A percentile compares a stretch with the other conserved stretches of the same genome.
These are phyloP conservation scores for Cynopterus sphinx DNA, from an alignment of 2,797 vertebrate species.

Conservation along the genomic window DNA sequence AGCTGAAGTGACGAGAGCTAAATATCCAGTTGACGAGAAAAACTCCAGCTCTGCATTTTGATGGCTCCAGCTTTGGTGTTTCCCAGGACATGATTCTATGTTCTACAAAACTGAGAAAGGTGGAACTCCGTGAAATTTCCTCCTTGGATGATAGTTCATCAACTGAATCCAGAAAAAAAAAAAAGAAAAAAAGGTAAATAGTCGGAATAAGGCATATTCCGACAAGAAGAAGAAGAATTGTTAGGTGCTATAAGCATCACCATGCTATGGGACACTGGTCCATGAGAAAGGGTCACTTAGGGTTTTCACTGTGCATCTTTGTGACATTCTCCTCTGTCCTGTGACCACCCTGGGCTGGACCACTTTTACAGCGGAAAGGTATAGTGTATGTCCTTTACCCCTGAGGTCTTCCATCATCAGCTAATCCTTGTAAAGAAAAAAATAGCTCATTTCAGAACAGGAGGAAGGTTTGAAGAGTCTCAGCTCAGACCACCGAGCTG, in stretches of 20 bases:
- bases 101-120: background rate
- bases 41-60: background rate
- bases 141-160: background rate
- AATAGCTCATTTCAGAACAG: background rate
- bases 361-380: background rate
- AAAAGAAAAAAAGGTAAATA: background rate
- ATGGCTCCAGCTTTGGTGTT: too few species aligned
- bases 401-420: background rate
- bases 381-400: background rate
- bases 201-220: background rate
- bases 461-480: background rate
- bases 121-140: background rate
- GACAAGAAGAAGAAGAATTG: background rate
- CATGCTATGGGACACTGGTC: background rate
- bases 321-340: background rate
- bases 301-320: background rate
- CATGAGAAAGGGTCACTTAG: rapidly evolving
- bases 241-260: background rate
- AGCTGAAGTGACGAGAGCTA: background rate
- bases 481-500: background rate
- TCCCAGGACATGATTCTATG: background rate
- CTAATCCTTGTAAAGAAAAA: background rate
- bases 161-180: background rate
- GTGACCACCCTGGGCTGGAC: background rate
- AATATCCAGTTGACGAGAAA: background rate